Evolutionary conservation across 2,113 vertebrate species (phyloP).

Genomic region (Catagonus wagneri): DNA sequence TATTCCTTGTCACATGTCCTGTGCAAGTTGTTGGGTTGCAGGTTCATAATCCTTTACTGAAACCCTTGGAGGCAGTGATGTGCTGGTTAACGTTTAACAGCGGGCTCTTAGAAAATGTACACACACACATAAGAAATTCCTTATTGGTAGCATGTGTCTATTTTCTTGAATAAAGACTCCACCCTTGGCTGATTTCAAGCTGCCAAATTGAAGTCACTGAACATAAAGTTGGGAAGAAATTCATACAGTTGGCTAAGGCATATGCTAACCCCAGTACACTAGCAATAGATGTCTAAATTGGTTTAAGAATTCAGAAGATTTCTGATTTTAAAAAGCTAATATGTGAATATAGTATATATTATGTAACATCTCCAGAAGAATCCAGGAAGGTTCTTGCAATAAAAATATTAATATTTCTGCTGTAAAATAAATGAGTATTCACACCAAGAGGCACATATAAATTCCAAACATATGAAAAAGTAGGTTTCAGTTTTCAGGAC

Average conservation of each 20-base stretch:
- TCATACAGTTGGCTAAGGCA: neutral
- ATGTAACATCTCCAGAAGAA: neutral
- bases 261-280: neutral
- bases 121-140: rapidly evolving
- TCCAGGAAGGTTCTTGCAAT: neutral
- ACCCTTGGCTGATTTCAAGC: neutral
- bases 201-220: neutral
- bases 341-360: neutral
- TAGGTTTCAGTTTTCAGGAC: neutral
- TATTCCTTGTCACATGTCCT: neutral
- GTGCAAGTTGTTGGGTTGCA: neutral
- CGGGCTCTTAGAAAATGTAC: neutral
- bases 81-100: neutral
- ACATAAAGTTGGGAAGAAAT: neutral
- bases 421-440: slow-evolving; percentile 11
- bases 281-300: neutral
- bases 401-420: slow-evolving; percentile 31
- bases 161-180: neutral
- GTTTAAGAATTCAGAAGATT: neutral
- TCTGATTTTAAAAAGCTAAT: neutral
- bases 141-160: neutral
- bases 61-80: neutral
- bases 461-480: neutral
- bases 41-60: neutral
- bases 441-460: neutral